Base-by-base conservation (phyloP, 1,140 invertebrate genomes). In the Chrysoperla carnea region DNA sequence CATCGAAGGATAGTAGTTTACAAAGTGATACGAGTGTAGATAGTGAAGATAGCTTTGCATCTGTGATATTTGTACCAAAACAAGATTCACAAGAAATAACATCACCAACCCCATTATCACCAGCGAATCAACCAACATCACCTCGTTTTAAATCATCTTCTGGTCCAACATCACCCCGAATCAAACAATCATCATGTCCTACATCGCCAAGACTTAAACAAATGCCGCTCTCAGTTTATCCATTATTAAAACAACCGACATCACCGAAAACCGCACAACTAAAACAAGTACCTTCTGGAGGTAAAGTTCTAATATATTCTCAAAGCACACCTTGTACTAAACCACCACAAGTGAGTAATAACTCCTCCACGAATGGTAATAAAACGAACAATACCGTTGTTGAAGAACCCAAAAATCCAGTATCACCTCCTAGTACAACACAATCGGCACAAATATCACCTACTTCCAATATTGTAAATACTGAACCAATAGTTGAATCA, bases 21-120 rank as follows among this genome's bases (percentile, higher is more conserved):
- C 87, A 91, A 58, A 90, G 85, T 59, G 87, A 92, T 52, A 91
- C 88, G 0, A 90, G 86, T 61, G 80, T 92, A 3, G 87, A 92
- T 59, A 89, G 84, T 2, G 86, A 92, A 61, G 87, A 92, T 51
- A 88, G 84, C 61, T 87, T 89, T 56, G 84, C 84, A 29, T 89
- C 85, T 38, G 87, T 91, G 7, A 91, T 91, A 52, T 89, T 80
- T 54, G 78, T 89, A 48, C 85, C 85, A 36, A 81, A 80, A 54
- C 67, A 67, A 46, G 69, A 71, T 43, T 51, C 50, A 35, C 60
- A 58, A 28, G 69, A 74, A 54, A 69, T 70, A 8, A 59, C 70
- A 51, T 72, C 71, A 37, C 69, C 66, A 33, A 68, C 64, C 37
- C 63, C 66, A 36, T 53, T 67, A 47, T 74, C 72, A 8, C 69